phyloP scores from a whole-genome alignment of 2,888 invertebrate species.

The Glaucopsyche alexis region DNA sequence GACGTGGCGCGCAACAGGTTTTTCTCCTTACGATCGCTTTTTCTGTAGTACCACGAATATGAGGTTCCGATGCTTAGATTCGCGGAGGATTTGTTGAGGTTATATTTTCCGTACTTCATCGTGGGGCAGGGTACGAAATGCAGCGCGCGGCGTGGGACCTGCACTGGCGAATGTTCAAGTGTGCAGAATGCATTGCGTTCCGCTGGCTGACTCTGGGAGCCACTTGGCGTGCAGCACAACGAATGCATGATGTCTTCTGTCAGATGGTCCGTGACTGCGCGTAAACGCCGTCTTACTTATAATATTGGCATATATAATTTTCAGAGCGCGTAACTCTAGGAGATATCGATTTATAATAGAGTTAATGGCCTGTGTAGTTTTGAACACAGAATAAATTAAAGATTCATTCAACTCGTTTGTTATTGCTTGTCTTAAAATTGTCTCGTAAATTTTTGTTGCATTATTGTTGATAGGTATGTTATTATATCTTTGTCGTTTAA shows the following conservation, averaged over 20 bases:
- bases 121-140: constrained; percentile 52
- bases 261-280: constrained; percentile 61
- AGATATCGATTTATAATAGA: constrained; percentile 58
- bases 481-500: not conserved
- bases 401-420: constrained; percentile 2
- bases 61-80: constrained; percentile 73
- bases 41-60: constrained; percentile 76
- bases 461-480: not conserved
- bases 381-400: constrained; percentile 21
- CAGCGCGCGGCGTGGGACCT: constrained; percentile 60
- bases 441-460: not conserved
- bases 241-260: constrained; percentile 46
- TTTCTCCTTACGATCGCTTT: constrained; percentile 65
- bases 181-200: constrained; percentile 64
- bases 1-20: constrained; percentile 64
- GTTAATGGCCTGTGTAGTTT: constrained; percentile 53
- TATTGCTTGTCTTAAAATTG: not conserved
- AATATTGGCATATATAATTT: constrained; percentile 66
- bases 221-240: constrained; percentile 52
- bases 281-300: constrained; percentile 57
- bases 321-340: constrained; percentile 67
- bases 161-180: constrained; percentile 59
- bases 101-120: constrained; percentile 79
- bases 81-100: constrained; percentile 72
- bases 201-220: constrained; percentile 52